Percentiles rank a stretch among this genome's conserved stretches.
phyloP scores from a whole-genome alignment of 2,888 invertebrate genomes.

The Busseola fusca region DNA sequence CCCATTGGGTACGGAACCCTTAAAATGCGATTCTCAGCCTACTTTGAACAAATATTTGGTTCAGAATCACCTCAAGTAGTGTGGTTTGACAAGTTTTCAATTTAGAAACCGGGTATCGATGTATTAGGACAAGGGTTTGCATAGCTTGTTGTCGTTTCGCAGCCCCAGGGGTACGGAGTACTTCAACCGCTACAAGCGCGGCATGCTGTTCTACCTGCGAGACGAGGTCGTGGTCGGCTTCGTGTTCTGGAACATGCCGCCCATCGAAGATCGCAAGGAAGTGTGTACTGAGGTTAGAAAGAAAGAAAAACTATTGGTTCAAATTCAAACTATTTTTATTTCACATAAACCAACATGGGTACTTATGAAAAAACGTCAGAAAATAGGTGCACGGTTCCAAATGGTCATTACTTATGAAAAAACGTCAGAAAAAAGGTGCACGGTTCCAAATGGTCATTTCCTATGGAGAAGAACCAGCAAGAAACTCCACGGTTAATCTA shows the following conservation, averaged over 20 bases:
- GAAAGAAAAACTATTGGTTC: too few relatives aligned
- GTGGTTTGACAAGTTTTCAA: not conserved
- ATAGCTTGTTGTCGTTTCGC: not conserved
- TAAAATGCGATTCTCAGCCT: not conserved
- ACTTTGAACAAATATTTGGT: not conserved
- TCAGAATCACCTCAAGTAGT: not conserved
- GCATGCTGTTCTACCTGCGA: slow-evolving; percentile 81
- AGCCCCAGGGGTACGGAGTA: slow-evolving; percentile 72
- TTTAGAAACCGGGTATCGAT: not conserved
- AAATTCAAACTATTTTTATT: too few relatives aligned
- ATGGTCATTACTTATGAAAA: too few relatives aligned
- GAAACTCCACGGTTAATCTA: too few relatives aligned
- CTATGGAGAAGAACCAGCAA: too few relatives aligned
- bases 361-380: too few relatives aligned
- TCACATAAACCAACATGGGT: too few relatives aligned
- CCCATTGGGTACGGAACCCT: too few relatives aligned
- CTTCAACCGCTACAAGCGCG: slow-evolving; percentile 78
- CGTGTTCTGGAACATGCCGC: slow-evolving; percentile 83
- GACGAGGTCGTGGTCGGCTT: slow-evolving; percentile 82
- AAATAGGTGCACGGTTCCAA: too few relatives aligned
- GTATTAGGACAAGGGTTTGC: not conserved
- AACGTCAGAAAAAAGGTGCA: too few relatives aligned
- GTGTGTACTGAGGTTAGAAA: slow-evolving; percentile 79
- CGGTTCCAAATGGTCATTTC: too few relatives aligned
- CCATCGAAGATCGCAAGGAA: slow-evolving; percentile 75